These are phyloP conservation scores for Drosophila nigromelanica DNA, from an alignment of 1,140 invertebrate species.

Conservation along the genomic window DNA sequence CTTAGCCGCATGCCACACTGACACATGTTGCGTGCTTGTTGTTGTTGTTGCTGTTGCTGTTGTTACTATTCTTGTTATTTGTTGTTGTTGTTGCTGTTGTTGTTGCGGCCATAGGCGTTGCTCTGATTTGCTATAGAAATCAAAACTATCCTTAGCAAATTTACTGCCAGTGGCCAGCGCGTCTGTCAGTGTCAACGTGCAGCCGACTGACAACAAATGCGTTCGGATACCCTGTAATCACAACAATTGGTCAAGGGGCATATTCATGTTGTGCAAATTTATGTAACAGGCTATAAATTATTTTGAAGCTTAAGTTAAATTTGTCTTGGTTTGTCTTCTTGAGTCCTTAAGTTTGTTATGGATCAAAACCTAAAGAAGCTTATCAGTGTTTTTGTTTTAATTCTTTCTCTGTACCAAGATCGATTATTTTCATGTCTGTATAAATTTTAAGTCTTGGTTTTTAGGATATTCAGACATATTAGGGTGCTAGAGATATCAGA, in stretches of 20 bases:
- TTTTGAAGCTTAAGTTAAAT: too few species aligned
- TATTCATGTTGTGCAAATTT: too few species aligned
- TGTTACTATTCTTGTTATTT: conserved; percentile 12
- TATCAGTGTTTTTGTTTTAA: too few species aligned
- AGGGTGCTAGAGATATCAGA: too few species aligned
- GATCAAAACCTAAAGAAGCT: too few species aligned
- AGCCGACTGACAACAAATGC: conserved; percentile 24
- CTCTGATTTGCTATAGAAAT: conserved; percentile 62
- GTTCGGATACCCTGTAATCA: conserved; percentile 17
- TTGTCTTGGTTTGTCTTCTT: too few species aligned
- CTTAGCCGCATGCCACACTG: conserved; percentile 52
- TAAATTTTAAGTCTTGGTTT: too few species aligned
- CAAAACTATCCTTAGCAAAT: conserved; percentile 66
- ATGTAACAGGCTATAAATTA: too few species aligned
- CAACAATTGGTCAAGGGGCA: neutral
- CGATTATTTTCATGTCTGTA: too few species aligned
- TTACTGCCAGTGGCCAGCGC: conserved; percentile 37
- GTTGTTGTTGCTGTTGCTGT: conserved; percentile 13
- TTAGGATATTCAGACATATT: too few species aligned
- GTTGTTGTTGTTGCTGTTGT: conserved; percentile 19
- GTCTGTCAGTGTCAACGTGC: conserved; percentile 23
- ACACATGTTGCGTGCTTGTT: conserved; percentile 65
- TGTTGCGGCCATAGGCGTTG: conserved; percentile 18
- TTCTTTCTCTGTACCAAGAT: too few species aligned
- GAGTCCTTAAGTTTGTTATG: too few species aligned